Percentiles rank a stretch among this genome's conserved stretches.
These are phyloP conservation scores for Agrochola macilenta DNA, from an alignment of 2,888 invertebrate species.

Conservation along the genomic window DNA sequence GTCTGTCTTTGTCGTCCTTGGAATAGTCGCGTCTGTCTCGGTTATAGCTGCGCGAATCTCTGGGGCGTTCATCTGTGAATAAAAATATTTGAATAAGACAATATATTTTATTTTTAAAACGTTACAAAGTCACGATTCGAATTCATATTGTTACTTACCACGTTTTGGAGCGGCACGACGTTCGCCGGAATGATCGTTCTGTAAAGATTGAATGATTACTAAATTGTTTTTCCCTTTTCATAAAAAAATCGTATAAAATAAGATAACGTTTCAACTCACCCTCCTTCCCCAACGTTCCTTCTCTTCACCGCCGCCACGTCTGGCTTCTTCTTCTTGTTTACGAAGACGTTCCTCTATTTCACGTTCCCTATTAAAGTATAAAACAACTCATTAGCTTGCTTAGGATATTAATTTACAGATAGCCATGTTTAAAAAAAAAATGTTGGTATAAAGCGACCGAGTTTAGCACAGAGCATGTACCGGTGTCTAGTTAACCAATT, in stretches of 20 bases:
- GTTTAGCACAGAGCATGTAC: conserved; percentile 60
- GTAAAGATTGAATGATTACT: conserved; percentile 58
- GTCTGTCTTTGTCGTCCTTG: conserved; percentile 76
- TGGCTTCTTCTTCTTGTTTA: conserved; percentile 89
- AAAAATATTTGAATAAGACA: conserved; percentile 17
- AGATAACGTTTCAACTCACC: conserved; percentile 68
- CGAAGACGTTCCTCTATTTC: conserved; percentile 97
- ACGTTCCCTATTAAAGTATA: conserved; percentile 90
- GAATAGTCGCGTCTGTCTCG: conserved; percentile 83
- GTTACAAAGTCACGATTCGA: background rate
- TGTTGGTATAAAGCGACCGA: conserved; percentile 79
- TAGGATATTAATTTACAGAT: background rate
- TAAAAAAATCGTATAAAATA: background rate
- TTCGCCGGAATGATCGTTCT: conserved; percentile 87
- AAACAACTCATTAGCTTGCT: conserved; percentile 20
- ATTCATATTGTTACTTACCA: conserved; percentile 75
- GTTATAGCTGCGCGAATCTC: conserved; percentile 85
- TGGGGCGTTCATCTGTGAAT: conserved; percentile 80
- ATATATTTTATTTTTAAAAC: background rate
- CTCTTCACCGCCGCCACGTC: conserved; percentile 80
- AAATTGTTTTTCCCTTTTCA: background rate
- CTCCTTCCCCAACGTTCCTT: conserved; percentile 87
- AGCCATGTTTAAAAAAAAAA: conserved; percentile 4
- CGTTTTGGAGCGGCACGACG: conserved; percentile 84
- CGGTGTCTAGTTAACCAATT: conserved; percentile 69